Conservation (phyloP, 1,140 invertebrate species). For the Drosophila carrolli region DNA sequence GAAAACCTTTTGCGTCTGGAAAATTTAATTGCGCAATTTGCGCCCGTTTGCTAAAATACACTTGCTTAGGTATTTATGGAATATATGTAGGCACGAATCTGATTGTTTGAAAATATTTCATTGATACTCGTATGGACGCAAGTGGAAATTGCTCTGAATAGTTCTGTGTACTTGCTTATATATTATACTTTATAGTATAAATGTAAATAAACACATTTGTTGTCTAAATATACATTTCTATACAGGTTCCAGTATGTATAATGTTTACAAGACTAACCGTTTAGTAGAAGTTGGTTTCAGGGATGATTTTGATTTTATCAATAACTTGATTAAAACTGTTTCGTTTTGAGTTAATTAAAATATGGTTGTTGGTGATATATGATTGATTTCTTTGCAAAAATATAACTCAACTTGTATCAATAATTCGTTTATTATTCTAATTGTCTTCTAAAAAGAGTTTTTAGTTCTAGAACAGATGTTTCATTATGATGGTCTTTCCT, state of each 20-base stretch:
- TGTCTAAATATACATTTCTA: neutral
- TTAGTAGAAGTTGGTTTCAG: too few species aligned
- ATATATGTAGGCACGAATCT: conserved; percentile 1
- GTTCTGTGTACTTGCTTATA: neutral
- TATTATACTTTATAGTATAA: neutral
- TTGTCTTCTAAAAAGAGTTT: too few species aligned
- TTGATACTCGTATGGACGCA: conserved; percentile 3
- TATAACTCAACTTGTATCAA: too few species aligned
- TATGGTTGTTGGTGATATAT: too few species aligned
- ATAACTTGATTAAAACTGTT: too few species aligned
- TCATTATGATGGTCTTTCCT: too few species aligned
- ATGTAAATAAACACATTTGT: neutral
- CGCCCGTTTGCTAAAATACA: neutral
- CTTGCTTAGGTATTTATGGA: neutral
- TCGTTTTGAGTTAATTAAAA: too few species aligned
- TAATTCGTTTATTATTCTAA: too few species aligned
- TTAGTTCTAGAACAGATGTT: too few species aligned
- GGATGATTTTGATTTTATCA: too few species aligned
- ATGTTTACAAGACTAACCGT: neutral
- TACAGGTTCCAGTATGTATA: neutral
- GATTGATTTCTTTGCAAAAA: too few species aligned
- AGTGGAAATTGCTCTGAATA: conserved; percentile 6
- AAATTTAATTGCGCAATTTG: conserved; percentile 6
- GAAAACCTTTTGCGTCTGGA: neutral
- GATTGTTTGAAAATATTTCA: conserved; percentile 5